phyloP scores from a whole-genome alignment of 2,113 vertebrate species.

The Cheilinus undulatus region DNA sequence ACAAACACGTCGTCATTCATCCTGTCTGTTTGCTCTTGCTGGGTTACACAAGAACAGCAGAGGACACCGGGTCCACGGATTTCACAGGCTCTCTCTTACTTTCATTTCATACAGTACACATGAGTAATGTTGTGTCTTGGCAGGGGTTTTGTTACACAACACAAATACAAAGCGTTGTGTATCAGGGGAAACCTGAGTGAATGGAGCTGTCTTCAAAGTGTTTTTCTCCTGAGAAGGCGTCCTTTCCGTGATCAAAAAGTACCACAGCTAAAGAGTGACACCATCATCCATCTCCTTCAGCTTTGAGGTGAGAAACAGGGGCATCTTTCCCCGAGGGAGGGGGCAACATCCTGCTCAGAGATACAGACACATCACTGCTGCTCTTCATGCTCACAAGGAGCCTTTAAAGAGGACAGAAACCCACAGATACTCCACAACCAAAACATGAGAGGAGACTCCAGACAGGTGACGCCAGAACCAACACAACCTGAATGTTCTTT shows the following conservation, averaged over 20 bases:
- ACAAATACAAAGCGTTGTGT: conserved; percentile 9
- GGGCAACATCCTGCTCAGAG: conserved; percentile 7
- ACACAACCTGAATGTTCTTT: no score
- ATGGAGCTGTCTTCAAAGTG: conserved; percentile 37
- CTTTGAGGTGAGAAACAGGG: conserved; percentile 62
- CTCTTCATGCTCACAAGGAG: conserved; percentile 11
- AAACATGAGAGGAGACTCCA: no score
- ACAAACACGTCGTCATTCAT: conserved; percentile 63
- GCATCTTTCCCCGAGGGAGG: conserved; percentile 41
- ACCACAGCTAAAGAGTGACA: conserved; percentile 39
- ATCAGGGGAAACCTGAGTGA: conserved; percentile 27
- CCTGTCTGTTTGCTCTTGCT: conserved; percentile 43
- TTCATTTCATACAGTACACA: conserved; percentile 36
- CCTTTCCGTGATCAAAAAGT: conserved; percentile 54
- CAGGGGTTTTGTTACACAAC: conserved; percentile 15
- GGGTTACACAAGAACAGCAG: conserved; percentile 17
- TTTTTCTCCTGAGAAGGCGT: conserved; percentile 39
- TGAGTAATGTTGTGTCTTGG: conserved; percentile 45
- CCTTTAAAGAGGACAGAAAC: conserved; percentile 5
- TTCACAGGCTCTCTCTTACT: conserved; percentile 47
- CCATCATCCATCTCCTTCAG: conserved; percentile 49
- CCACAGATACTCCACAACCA: neutral
- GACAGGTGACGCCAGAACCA: no score
- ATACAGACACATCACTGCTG: conserved; percentile 8
- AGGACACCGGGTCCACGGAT: conserved; percentile 50